Percentiles rank a stretch among this genome's conserved stretches.
Conservation (phyloP, 2,113 vertebrate genomes). For the Callospermophilus lateralis region DNA sequence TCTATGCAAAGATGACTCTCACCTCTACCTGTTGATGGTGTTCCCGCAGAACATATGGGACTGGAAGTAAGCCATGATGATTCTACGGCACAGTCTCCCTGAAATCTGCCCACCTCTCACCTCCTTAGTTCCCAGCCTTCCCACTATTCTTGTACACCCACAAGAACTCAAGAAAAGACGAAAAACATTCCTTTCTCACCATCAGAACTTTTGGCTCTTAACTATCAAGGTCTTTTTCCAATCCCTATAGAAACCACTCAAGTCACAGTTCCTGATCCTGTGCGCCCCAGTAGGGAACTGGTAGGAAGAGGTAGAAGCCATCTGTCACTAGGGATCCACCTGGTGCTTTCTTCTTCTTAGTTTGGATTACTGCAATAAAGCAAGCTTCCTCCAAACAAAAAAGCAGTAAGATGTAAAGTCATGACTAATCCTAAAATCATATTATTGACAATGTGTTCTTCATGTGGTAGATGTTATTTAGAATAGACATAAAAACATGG, state of each 20-base stretch:
- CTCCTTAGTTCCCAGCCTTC: background rate
- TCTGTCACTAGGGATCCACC: background rate
- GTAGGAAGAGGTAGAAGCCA: background rate
- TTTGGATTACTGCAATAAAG: background rate
- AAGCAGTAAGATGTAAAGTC: background rate
- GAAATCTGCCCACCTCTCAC: background rate
- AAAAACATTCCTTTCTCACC: background rate
- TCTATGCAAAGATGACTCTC: background rate
- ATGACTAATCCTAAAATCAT: background rate
- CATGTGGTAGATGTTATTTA: too few species aligned
- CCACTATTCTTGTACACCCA: background rate
- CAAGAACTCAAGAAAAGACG: background rate
- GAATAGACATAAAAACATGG: background rate
- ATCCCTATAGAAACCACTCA: background rate
- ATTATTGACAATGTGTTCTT: background rate
- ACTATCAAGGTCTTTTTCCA: background rate
- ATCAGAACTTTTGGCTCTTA: background rate
- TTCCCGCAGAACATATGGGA: background rate
- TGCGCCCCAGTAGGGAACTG: background rate
- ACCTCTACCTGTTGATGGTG: too few species aligned
- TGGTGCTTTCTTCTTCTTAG: background rate
- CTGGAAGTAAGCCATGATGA: fast-evolving
- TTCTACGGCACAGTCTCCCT: background rate
- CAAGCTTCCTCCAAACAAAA: background rate
- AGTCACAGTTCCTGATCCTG: background rate